Base-by-base conservation (phyloP, 2,797 vertebrate species). In the Mastacembelus armatus region DNA sequence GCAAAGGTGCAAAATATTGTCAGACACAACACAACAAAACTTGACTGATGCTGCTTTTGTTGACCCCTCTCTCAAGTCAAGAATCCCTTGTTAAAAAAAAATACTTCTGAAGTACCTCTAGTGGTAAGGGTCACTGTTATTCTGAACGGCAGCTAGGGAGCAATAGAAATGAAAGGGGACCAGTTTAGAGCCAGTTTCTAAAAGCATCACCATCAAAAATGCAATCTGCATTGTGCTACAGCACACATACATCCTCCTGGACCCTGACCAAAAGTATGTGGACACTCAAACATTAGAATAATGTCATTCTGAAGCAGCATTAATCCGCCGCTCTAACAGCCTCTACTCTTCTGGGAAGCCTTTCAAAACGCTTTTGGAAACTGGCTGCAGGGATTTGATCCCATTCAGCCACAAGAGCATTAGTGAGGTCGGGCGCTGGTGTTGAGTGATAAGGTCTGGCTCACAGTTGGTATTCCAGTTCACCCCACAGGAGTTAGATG, bases 361-460 rank as follows among this genome's bases (percentile, higher is more conserved):
- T 64, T 71, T 73, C 51, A 44, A 47, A 57, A 59, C 44, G 58
- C 35, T 51, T 51, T 47, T 73, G 66, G 72, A 68, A 24, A 32
- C 32, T 12, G 30, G 55, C 74, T 75, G 70, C 58, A 22, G 66
- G 59, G 67, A 70, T 67, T 77, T 58, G 21, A 27, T 64, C 43
- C 43, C 59, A 48, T 60, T 61, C 75, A 63, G 67, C 50, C 65
- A 29, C 36, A 3, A n/a, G 12, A 76, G 56, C 67, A 54, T 70
- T 49, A 69, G 66, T n/a, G 57, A 57, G 61, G 51, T 52, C 39
- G 56, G 67, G 10, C 39, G 2, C 57, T 60, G 62, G 58, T 65
- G 73, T 4, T 30, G 66, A 47, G 18, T 16, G 62, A 73, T 76
- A 48, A 71, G 62, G 59, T 38, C 45, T 29, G 54, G 70, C 62